Evolutionary conservation across 2,113 vertebrate genomes (phyloP), one percentile per base, ranked within the genome.

Genomic region (Ranitomeya imitator): DNA sequence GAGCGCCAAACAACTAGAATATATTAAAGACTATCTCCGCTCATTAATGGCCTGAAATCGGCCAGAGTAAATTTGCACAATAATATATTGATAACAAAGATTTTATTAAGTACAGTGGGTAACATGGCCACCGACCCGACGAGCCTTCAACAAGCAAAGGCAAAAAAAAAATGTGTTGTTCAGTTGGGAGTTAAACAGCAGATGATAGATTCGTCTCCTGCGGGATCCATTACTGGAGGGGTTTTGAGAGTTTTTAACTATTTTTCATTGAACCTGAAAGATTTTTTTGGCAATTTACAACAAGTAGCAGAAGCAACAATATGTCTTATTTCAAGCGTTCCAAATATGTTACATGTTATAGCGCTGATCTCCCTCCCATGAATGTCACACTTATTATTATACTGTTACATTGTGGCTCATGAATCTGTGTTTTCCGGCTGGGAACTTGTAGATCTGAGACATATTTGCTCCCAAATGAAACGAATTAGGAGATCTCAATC

Each of bases 401-500:
- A 37, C 31, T 10, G 79, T 81, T 45, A 55, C 60, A 54, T 79
- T 63, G 55, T 23, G 85, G 67, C 57, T 63, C 37, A 21, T 73
- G 54, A 71, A 79, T 63, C 19, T n/a, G 21, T 7, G 26, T 65
- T 79, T 76, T 52, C 37, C 63, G 76, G 73, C 37, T 76, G 73
- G 45, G 73, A 76, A 76, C 73, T 76, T 9, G 31, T 18, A 45
- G 84, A 59, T 77, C 76, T 59, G 73, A 52, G 45, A 79, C 59
- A 78, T 60, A 7, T 23, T 79, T 54, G 37, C 26, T 86, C 76
- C 85, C 85, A 79, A 31, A 21, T 21, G 76, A 57, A 76, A 18
- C 21, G 73, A 76, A 76, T 21, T 76, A 52, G 65, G n/a, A 67
- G 37, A 57, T 78, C 59, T 78, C 76, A 57, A 57, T 87, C 86